Conservation (phyloP, 2,888 invertebrate genomes). For the Muscina levida region DNA sequence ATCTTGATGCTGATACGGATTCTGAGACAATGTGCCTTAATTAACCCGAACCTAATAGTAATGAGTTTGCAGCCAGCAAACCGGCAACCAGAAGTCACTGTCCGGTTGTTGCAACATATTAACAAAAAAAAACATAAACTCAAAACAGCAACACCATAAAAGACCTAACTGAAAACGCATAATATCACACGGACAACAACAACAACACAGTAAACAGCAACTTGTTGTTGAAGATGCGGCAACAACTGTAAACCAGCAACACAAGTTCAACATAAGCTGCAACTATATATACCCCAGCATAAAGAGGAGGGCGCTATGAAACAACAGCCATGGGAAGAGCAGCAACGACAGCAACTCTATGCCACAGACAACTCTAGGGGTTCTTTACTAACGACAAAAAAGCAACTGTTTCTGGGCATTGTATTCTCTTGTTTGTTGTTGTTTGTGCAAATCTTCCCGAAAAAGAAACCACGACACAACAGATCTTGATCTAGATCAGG, state of each 20-base stretch:
- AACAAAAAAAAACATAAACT: constrained; percentile 1
- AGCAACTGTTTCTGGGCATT: constrained; percentile 18
- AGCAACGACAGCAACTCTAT: not conserved
- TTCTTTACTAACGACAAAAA: not conserved
- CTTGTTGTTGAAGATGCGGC: constrained; percentile 12
- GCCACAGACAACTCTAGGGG: not conserved
- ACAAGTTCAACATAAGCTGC: not conserved
- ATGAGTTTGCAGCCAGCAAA: too few species aligned
- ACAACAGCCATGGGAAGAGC: not conserved
- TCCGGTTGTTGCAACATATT: too few species aligned
- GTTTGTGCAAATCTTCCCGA: constrained; percentile 30
- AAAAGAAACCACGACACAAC: too few species aligned
- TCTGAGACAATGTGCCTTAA: too few species aligned
- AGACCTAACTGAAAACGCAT: constrained; percentile 26
- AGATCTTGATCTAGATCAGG: constrained; percentile 78
- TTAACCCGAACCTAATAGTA: too few species aligned
- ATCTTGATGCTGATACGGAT: too few species aligned
- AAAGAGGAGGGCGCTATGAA: not conserved
- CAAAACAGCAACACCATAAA: not conserved
- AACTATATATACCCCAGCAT: not conserved
- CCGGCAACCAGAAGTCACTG: too few species aligned
- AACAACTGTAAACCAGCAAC: constrained; percentile 38
- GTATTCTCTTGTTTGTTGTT: not conserved
- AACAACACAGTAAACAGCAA: constrained; percentile 10
- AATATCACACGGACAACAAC: constrained; percentile 16